Conservation (phyloP, 2,797 vertebrate species). For the Anableps anableps region DNA sequence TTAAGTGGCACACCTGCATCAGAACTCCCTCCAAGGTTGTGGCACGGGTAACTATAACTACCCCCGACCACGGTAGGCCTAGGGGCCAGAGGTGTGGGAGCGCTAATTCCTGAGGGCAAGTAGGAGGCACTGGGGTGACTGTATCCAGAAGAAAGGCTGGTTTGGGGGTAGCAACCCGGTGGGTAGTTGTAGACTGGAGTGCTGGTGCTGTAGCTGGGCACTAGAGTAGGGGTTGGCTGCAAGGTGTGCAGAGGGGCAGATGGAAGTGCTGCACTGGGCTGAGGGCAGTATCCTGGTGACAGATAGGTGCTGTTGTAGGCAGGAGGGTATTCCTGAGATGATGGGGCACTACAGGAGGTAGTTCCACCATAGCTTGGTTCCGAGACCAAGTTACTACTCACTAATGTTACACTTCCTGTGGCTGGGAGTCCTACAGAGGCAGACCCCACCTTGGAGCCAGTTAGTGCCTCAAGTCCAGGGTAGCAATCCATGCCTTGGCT, state of each 20-base stretch:
- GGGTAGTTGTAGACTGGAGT: slow-evolving; percentile 88
- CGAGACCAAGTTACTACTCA: slow-evolving; percentile 74
- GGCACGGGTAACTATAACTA: slow-evolving; percentile 81
- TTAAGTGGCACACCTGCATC: slow-evolving; percentile 81
- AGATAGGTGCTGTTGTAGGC: slow-evolving; percentile 89
- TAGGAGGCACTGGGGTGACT: slow-evolving; percentile 87
- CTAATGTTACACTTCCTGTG: slow-evolving; percentile 84
- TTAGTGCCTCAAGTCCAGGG: slow-evolving; percentile 86
- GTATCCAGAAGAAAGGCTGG: slow-evolving; percentile 81
- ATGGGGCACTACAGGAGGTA: slow-evolving; percentile 65
- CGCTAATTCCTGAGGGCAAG: slow-evolving; percentile 86
- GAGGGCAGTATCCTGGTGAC: slow-evolving; percentile 88
- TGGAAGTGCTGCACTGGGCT: slow-evolving; percentile 83
- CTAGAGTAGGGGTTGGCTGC: slow-evolving; percentile 80
- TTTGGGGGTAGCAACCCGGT: slow-evolving; percentile 84
- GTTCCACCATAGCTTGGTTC: slow-evolving; percentile 67
- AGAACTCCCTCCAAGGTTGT: slow-evolving; percentile 70
- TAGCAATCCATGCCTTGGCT: slow-evolving; percentile 83
- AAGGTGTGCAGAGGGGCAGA: slow-evolving; percentile 81
- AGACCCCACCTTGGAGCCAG: slow-evolving; percentile 77
- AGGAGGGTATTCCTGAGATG: slow-evolving; percentile 88
- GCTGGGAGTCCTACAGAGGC: slow-evolving; percentile 75
- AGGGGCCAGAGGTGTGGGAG: slow-evolving; percentile 85
- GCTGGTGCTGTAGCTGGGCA: slow-evolving; percentile 85
- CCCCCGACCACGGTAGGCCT: slow-evolving; percentile 78